A percentile compares a stretch with the other conserved stretches of the same genome.
Evolutionary conservation across 2,888 invertebrate species (phyloP).

Genomic region (Plebejus argus): DNA sequence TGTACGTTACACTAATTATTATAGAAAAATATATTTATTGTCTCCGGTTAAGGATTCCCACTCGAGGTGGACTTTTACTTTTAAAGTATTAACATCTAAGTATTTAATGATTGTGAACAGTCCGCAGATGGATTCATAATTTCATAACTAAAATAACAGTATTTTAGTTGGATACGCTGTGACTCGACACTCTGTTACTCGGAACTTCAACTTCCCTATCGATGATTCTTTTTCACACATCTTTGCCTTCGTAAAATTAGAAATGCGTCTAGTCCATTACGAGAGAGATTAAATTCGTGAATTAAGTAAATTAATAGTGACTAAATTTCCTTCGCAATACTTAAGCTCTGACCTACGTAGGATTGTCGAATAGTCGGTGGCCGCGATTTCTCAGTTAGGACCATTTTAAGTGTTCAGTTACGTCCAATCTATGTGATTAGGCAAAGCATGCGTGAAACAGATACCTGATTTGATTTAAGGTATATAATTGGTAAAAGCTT

Average conservation of each 20-base stretch:
- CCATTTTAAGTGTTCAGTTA: conserved; percentile 75
- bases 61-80: conserved; percentile 62
- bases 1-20: conserved; percentile 68
- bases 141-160: conserved; percentile 52
- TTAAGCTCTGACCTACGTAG: conserved; percentile 50
- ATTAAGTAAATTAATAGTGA: conserved; percentile 65
- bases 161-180: conserved; percentile 70
- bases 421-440: conserved; percentile 76
- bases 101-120: conserved; percentile 27
- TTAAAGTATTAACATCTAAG: conserved; percentile 40
- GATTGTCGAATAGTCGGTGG: conserved; percentile 53
- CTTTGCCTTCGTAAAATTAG: conserved; percentile 77
- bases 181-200: conserved; percentile 62
- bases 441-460: conserved; percentile 74
- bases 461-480: conserved; percentile 61
- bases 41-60: conserved; percentile 52
- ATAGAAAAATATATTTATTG: conserved; percentile 76
- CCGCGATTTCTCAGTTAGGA: conserved; percentile 59
- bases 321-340: conserved; percentile 57
- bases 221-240: conserved; percentile 73
- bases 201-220: conserved; percentile 48
- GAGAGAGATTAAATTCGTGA: conserved; percentile 76
- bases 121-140: conserved; percentile 36
- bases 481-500: conserved; percentile 31
- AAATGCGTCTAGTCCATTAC: conserved; percentile 79